Base-by-base conservation (phyloP, 2,888 invertebrate genomes). In the Polylopha cassiicola region DNA sequence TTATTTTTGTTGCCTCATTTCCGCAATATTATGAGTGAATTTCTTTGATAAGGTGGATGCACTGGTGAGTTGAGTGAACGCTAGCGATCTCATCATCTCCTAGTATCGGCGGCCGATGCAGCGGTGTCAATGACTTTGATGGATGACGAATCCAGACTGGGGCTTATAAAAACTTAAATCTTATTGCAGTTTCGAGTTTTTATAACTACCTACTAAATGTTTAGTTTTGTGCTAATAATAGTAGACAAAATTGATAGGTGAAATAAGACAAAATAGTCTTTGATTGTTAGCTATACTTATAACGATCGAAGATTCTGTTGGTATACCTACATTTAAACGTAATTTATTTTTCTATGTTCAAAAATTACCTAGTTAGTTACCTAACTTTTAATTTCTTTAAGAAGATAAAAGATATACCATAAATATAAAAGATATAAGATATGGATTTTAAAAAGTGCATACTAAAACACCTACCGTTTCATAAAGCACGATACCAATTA, bases 61-160 rank as follows among this genome's bases (percentile, higher is more conserved):
- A 77, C 72, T 54, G 61, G 53, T 43, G 68, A 69, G 77, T 78
- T 77, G 70, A 77, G 67, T 80, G 78, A 73, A 78, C 77, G 70
- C 67, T 55, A 57, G 52, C 58, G 56, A 61, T 65, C 68, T 76
- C 72, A 78, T 81, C 70, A 71, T 72, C 67, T 71, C 76, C 76
- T 73, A 71, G 78, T 79, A 73, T 69, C 61, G 65, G 61, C 71
- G 58, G 58, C 55, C 58, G 58, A 58, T 80, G 79, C 78, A 80
- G 63, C 61, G 60, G 70, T 80, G 80, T 81, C 82, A 81, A 74
- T 81, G 82, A 82, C 82, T 75, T n/a, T 73, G 72, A 73, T 64
- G 66, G 74, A 77, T 76, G 78, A 78, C 78, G 77, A 79, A 78
- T 78, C 29, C 5, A 8, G 18, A n/a, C n/a, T n/a, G n/a, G n/a